A percentile compares a stretch with the other conserved stretches of the same genome.
Conservation (phyloP, 2,888 invertebrate genomes). For the Petrolisthes manimaculis region DNA sequence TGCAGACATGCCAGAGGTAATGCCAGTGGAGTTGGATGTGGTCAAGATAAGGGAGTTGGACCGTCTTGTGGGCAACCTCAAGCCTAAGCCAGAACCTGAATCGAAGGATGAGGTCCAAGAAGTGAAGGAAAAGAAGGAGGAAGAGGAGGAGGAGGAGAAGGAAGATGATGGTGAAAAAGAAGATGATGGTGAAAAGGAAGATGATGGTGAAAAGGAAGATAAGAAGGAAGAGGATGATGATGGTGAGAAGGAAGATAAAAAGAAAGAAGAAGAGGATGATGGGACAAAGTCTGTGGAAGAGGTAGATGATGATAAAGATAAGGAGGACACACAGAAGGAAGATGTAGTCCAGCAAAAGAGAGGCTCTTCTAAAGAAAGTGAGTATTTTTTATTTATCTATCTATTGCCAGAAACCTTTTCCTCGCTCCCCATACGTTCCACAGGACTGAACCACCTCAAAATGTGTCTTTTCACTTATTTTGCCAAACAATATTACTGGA, state of each 20-base stretch:
- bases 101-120: constrained; percentile 3
- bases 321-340: not conserved
- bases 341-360: constrained; percentile 3
- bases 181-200: not conserved
- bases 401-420: not conserved
- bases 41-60: constrained; percentile 32
- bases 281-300: not conserved
- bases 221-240: not conserved
- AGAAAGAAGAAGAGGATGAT: not conserved
- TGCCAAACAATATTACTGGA: too few species aligned
- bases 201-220: not conserved
- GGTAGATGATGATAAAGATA: not conserved
- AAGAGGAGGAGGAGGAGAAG: not conserved
- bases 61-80: constrained; percentile 29
- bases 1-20: constrained; percentile 33
- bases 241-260: constrained; percentile 1
- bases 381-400: not conserved
- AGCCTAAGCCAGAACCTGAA: not conserved
- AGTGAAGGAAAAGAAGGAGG: not conserved
- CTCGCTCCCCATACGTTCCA: too few species aligned
- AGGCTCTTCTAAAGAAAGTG: not conserved
- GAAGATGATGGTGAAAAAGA: not conserved
- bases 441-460: too few species aligned
- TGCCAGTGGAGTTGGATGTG: constrained; percentile 21
- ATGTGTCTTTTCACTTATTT: too few species aligned